Evolutionary conservation across 2,797 vertebrate species (phyloP).

Genomic region (Cottoperca gobio): DNA sequence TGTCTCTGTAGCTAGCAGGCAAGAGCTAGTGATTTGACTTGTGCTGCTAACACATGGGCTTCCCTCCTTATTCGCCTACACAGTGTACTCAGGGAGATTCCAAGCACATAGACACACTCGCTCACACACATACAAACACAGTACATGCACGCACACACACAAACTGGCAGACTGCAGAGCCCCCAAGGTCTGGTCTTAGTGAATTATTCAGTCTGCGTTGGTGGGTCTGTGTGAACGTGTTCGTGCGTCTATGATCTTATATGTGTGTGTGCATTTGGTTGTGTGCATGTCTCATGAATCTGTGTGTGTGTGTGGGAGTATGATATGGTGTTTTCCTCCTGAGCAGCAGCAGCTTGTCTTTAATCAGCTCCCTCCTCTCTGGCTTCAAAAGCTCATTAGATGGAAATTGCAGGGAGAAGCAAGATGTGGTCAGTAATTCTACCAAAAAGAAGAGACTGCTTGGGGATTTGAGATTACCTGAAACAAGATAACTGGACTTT

Average conservation of each 20-base stretch:
- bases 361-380: constrained; percentile 55
- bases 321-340: constrained; percentile 59
- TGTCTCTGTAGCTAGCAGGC: constrained; percentile 49
- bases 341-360: constrained; percentile 41
- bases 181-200: constrained; percentile 64
- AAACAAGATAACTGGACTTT: not conserved
- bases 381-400: constrained; percentile 59
- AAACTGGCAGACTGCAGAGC: constrained; percentile 56
- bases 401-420: constrained; percentile 36
- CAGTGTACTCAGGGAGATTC: constrained; percentile 66
- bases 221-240: constrained; percentile 48
- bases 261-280: constrained; percentile 11
- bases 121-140: constrained; percentile 20
- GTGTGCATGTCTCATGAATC: constrained; percentile 25
- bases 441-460: not conserved
- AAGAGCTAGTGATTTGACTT: constrained; percentile 49
- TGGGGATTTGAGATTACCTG: not conserved
- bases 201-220: constrained; percentile 76
- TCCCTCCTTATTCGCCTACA: constrained; percentile 71
- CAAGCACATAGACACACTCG: constrained; percentile 48
- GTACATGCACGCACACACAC: constrained; percentile 35
- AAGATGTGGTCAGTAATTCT: constrained; percentile 40
- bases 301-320: constrained; percentile 21
- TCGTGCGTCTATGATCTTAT: constrained; percentile 30
- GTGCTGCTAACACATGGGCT: constrained; percentile 64